These are phyloP conservation scores for Argya squamiceps DNA, from an alignment of 2,797 vertebrate species.

Conservation along the genomic window DNA sequence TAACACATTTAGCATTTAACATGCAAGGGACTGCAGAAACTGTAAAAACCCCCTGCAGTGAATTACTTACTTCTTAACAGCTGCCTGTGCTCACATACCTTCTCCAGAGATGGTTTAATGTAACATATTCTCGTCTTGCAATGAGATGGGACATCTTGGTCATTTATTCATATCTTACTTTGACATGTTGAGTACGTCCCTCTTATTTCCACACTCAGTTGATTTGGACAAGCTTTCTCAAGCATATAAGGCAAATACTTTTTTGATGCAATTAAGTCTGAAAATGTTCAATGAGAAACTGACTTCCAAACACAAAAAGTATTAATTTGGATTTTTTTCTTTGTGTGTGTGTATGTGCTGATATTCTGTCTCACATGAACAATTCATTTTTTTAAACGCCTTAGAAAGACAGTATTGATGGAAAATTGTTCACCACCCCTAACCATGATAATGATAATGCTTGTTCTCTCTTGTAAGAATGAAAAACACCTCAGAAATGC, in stretches of 20 bases:
- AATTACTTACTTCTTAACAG: background rate
- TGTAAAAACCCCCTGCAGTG: background rate
- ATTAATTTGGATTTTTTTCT: background rate
- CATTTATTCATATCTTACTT: background rate
- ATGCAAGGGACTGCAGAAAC: background rate
- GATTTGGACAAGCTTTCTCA: background rate
- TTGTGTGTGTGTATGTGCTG: rapidly evolving
- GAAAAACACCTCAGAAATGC: background rate
- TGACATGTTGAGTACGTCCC: background rate
- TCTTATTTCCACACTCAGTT: background rate
- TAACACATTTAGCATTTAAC: background rate
- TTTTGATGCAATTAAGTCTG: background rate
- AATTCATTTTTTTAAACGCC: background rate
- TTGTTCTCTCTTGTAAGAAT: background rate
- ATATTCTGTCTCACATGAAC: background rate
- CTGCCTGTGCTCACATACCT: background rate
- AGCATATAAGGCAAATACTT: background rate
- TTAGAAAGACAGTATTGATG: background rate
- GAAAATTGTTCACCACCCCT: background rate
- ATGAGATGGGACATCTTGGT: background rate
- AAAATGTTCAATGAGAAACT: background rate
- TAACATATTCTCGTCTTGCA: background rate
- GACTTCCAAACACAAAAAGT: background rate
- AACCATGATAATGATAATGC: background rate
- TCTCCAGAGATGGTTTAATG: background rate